These are phyloP conservation scores for Yponomeuta sedellus DNA, from an alignment of 2,888 invertebrate genomes.

Conservation along the genomic window DNA sequence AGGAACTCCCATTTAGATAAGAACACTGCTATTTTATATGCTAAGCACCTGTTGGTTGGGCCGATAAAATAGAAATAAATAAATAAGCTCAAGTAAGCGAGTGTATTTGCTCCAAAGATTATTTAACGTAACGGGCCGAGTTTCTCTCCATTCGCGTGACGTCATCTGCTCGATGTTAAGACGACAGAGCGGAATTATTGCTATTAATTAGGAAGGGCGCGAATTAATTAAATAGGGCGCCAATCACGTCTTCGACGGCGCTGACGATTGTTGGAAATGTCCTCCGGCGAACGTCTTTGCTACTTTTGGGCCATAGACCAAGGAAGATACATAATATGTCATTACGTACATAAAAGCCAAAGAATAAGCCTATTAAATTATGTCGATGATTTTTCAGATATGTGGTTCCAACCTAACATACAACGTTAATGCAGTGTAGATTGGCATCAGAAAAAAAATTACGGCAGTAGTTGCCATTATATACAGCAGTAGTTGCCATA, in stretches of 20 bases:
- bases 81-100: conserved; percentile 33
- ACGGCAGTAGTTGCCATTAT: neutral
- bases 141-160: conserved; percentile 31
- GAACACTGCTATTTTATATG: no score
- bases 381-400: no score
- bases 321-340: conserved; percentile 12
- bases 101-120: conserved; percentile 43
- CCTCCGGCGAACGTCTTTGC: conserved; percentile 61
- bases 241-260: conserved; percentile 66
- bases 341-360: neutral
- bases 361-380: no score
- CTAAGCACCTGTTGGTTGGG: no score
- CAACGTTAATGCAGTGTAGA: neutral
- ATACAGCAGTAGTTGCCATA: no score
- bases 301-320: conserved; percentile 48
- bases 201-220: conserved; percentile 71
- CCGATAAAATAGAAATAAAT: no score
- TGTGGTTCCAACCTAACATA: no score
- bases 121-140: conserved; percentile 15
- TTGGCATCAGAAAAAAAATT: neutral
- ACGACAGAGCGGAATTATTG: conserved; percentile 59
- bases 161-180: conserved; percentile 63
- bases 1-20: no score
- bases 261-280: conserved; percentile 55
- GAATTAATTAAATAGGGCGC: conserved; percentile 72